phyloP scores from a whole-genome alignment of 1,140 invertebrate species.

The Anastrepha obliqua region DNA sequence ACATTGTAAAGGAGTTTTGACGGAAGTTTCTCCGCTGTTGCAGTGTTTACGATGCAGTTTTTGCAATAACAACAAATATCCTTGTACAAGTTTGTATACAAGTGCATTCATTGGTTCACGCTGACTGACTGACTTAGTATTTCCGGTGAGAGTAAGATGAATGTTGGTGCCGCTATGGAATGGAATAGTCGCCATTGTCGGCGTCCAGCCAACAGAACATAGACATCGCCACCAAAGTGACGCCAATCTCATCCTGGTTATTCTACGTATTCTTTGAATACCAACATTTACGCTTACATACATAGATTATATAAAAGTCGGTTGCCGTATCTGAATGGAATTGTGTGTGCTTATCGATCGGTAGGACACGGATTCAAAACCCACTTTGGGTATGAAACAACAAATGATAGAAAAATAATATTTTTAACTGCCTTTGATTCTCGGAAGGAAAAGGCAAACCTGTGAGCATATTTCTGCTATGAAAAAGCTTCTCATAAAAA shows the following conservation, averaged over 20 bases:
- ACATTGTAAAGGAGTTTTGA: conserved; percentile 32
- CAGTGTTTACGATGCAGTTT: not conserved
- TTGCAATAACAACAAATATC: conserved; percentile 5
- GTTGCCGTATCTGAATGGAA: too few species aligned
- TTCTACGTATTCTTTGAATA: not conserved
- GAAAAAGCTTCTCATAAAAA: too few species aligned
- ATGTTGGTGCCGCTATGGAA: not conserved
- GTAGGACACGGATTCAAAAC: too few species aligned
- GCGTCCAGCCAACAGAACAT: conserved; percentile 15
- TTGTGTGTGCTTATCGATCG: too few species aligned
- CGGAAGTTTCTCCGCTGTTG: not conserved
- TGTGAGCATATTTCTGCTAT: too few species aligned
- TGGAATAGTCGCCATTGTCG: conserved; percentile 9
- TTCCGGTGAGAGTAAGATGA: conserved; percentile 41
- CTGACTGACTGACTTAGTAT: conserved; percentile 31
- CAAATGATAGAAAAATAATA: too few species aligned
- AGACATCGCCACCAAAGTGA: conserved; percentile 14
- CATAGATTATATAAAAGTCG: too few species aligned
- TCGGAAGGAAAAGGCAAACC: too few species aligned
- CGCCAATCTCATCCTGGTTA: not conserved
- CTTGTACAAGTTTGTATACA: not conserved
- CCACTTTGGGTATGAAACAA: too few species aligned
- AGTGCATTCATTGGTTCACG: not conserved
- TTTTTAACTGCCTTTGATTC: too few species aligned
- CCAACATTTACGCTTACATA: not conserved